These are phyloP conservation scores for Oreochromis grahami DNA, from an alignment of 2,797 vertebrate genomes.

Conservation along the genomic window DNA sequence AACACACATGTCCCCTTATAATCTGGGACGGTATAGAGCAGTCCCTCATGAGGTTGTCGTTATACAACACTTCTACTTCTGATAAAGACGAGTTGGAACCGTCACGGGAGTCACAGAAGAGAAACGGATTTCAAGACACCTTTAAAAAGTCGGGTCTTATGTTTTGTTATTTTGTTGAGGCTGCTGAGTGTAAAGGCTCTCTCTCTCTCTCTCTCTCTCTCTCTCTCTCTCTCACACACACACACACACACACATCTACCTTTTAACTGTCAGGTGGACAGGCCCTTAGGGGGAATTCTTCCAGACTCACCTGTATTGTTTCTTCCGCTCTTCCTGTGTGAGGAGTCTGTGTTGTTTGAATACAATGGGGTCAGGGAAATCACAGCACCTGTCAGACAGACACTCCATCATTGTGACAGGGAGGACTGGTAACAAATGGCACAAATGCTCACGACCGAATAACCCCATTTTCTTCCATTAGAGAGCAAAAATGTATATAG, in stretches of 20 bases:
- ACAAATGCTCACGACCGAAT: conserved; percentile 3
- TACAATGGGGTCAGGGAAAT: conserved; percentile 69
- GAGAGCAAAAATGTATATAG: background rate
- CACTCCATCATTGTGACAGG: conserved; percentile 65
- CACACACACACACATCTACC: background rate
- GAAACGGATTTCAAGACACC: background rate
- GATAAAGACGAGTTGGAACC: background rate
- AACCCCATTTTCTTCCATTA: background rate
- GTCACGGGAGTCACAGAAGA: background rate
- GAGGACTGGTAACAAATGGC: conserved; percentile 27
- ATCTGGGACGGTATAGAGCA: conserved; percentile 12
- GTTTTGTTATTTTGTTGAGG: background rate
- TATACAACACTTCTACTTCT: background rate
- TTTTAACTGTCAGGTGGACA: conserved; percentile 32
- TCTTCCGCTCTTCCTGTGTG: conserved; percentile 66
- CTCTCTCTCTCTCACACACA: no score
- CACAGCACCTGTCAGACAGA: conserved; percentile 59
- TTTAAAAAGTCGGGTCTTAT: background rate
- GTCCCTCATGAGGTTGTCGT: conserved; percentile 6
- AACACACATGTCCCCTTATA: conserved; percentile 40
- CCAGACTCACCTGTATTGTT: conserved; percentile 66
- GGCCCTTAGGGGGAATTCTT: conserved; percentile 46
- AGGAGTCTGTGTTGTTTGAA: conserved; percentile 68
- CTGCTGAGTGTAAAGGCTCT: background rate
- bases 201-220: no score